Evolutionary conservation across 2,888 invertebrate species (phyloP).

Genomic region (Deroplatys truncata): DNA sequence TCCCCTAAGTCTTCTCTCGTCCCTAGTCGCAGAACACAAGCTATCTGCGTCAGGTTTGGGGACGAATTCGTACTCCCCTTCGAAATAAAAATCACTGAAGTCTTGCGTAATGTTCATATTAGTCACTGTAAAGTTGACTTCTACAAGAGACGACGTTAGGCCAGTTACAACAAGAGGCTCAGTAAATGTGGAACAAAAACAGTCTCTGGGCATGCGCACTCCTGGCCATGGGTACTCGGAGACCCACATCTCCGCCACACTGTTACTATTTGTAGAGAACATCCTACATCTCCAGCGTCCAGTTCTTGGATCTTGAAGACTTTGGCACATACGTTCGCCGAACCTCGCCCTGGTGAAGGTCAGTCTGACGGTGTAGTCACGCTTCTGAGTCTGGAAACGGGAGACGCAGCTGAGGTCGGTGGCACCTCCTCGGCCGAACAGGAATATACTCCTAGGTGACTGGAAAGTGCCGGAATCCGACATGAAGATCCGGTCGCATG

Average conservation of each 20-base stretch:
- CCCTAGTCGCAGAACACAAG: slow-evolving; percentile 58
- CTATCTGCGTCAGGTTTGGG: slow-evolving; percentile 51
- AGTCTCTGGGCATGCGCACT: slow-evolving; percentile 64
- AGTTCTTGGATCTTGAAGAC: slow-evolving; percentile 60
- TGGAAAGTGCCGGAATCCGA: slow-evolving; percentile 57
- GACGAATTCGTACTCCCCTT: slow-evolving; percentile 48
- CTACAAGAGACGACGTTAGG: slow-evolving; percentile 64
- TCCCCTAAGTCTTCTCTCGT: slow-evolving; percentile 61
- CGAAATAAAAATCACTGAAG: slow-evolving; percentile 74
- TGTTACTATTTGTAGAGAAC: slow-evolving; percentile 42
- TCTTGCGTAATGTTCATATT: slow-evolving; percentile 79
- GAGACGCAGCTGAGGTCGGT: slow-evolving; percentile 70
- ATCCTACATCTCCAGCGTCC: slow-evolving; percentile 63
- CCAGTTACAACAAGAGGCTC: slow-evolving; percentile 62
- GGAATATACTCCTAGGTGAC: slow-evolving; percentile 75
- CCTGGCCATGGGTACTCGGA: slow-evolving; percentile 68
- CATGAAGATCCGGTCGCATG: slow-evolving; percentile 55
- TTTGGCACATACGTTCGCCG: slow-evolving; percentile 63
- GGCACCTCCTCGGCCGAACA: slow-evolving; percentile 76
- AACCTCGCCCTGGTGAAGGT: slow-evolving; percentile 64
- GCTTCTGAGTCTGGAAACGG: slow-evolving; percentile 66
- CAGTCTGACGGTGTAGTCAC: slow-evolving; percentile 61
- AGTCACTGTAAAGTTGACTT: slow-evolving; percentile 68
- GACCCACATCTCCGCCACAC: slow-evolving; percentile 58
- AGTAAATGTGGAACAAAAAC: slow-evolving; percentile 66